Evolutionary conservation across 2,888 invertebrate genomes (phyloP), one percentile per base, ranked within the genome.

Genomic region (Fragum whitleyi): DNA sequence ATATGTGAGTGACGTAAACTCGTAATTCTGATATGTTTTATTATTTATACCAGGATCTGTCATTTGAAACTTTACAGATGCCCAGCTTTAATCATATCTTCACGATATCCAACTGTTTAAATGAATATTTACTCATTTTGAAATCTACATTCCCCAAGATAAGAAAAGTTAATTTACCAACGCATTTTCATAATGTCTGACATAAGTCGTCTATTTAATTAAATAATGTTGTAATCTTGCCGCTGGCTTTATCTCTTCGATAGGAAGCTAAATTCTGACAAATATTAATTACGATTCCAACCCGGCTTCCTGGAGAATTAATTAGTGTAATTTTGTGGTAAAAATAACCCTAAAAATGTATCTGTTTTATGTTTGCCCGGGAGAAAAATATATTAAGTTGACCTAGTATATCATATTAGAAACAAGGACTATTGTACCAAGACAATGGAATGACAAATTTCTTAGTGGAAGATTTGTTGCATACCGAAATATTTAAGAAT

Each of bases 151-250:
- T 78, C 82, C 68, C 62, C 53, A 23, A 59, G 85, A 85, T 82
- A 85, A 85, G 77, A 62, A 74, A 79, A 85, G 85, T 82, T 82
- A 82, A 85, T 85, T 85, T 85, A 82, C 85, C 72, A 82, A 82
- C 77, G 77, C 80, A 79, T 85, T 85, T 85, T 85, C 81, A 80
- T 82, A 82, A 82, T 82, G 79, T 82, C 82, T 82, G 78, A 79
- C 81, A 81, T 79, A 81, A 77, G 81, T 81, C 84, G 77, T 83
- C 70, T 68, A 74, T 61, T 74, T 81, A 85, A 85, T 85, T 85
- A 85, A 85, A 77, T 81, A 77, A 79, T 81, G 76, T 53, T 65
- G 59, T 73, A 68, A 73, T 73, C 73, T 68, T 29, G 59, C 72
- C 70, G n/a, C 3, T 21, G 32, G 67, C 59, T 67, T 59, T 77